phyloP scores from a whole-genome alignment of 2,113 vertebrate genomes.

The Sinocyclocheilus grahami region DNA sequence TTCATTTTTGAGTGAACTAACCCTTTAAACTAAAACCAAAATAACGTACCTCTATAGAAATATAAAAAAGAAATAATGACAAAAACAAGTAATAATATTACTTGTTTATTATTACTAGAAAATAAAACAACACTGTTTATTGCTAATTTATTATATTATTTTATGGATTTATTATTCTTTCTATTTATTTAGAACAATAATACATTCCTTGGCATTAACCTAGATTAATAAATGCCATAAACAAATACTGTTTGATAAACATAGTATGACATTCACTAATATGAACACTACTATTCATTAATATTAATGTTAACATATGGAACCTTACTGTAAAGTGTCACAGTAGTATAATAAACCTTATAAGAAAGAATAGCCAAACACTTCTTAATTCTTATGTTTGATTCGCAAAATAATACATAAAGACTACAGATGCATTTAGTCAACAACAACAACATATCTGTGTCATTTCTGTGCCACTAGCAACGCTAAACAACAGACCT shows the following conservation, averaged over 20 bases:
- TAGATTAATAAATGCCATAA: neutral
- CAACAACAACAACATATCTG: no score
- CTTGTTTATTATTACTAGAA: neutral
- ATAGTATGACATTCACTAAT: neutral
- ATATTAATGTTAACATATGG: neutral
- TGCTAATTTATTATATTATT: neutral
- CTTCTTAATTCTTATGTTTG: no score
- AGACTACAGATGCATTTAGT: no score
- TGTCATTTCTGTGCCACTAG: no score
- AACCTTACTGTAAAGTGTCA: neutral
- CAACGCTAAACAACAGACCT: neutral
- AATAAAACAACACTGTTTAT: neutral
- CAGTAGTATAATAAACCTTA: neutral
- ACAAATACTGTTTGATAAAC: neutral
- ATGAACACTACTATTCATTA: no score
- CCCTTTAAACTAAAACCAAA: no score
- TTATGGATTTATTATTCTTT: neutral
- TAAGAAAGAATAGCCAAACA: no score
- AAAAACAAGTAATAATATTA: neutral
- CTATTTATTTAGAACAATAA: neutral
- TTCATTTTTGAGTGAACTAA: no score
- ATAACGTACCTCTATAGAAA: neutral
- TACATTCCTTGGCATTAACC: neutral
- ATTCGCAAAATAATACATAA: no score
- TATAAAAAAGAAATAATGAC: neutral